These are phyloP conservation scores for Limnephilus auricula DNA, from an alignment of 2,888 invertebrate genomes.

Conservation along the genomic window DNA sequence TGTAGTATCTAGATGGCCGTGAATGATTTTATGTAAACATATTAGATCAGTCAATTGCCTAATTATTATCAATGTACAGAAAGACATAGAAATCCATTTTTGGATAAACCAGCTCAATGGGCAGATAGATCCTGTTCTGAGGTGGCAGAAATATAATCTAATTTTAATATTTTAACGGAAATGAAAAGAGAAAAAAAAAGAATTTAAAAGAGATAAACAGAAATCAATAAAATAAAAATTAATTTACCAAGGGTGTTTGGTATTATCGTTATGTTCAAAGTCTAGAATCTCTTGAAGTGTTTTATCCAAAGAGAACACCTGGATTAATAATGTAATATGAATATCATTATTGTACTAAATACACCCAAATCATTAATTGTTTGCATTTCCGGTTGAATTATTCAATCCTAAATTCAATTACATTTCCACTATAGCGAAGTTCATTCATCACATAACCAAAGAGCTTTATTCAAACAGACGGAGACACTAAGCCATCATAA, in stretches of 20 bases:
- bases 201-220: too few species aligned
- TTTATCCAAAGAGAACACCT: neutral
- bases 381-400: neutral
- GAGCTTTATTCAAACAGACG: neutral
- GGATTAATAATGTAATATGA: neutral
- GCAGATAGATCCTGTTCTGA: too few species aligned
- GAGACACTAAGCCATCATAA: conserved; percentile 2
- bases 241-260: neutral
- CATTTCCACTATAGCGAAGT: neutral
- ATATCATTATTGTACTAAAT: neutral
- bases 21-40: too few species aligned
- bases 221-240: too few species aligned
- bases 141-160: too few species aligned
- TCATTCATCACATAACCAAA: conserved; percentile 17
- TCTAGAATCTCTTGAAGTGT: neutral
- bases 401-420: neutral
- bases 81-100: too few species aligned
- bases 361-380: neutral
- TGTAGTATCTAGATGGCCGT: too few species aligned
- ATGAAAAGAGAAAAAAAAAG: too few species aligned
- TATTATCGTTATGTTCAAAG: neutral
- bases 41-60: too few species aligned
- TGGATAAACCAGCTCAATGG: too few species aligned
- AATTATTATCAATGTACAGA: too few species aligned
- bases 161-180: too few species aligned